Evolutionary conservation across 2,888 invertebrate genomes (phyloP).

Genomic region (Neoascia interrupta): DNA sequence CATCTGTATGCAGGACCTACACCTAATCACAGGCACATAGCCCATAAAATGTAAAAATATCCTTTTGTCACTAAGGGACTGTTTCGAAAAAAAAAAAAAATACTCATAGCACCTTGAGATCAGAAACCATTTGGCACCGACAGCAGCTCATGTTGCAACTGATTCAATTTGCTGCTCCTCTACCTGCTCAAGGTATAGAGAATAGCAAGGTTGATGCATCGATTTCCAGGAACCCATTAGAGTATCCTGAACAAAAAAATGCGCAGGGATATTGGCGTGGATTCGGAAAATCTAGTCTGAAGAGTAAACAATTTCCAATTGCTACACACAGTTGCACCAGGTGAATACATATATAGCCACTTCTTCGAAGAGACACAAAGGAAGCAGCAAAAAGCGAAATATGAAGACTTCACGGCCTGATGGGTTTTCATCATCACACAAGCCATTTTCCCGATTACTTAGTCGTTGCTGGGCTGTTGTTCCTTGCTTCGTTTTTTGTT

Average conservation of each 20-base stretch:
- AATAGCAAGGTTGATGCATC: slow-evolving; percentile 24
- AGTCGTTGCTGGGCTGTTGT: slow-evolving; percentile 24
- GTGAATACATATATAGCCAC: slow-evolving; percentile 24
- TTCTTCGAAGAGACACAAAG: slow-evolving; percentile 11
- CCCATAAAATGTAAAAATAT: slow-evolving; percentile 8
- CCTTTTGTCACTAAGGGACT: slow-evolving; percentile 44
- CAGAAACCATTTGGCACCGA: slow-evolving; percentile 27
- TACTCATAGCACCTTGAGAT: too few relatives aligned
- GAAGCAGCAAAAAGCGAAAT: slow-evolving; percentile 20
- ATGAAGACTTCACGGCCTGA: slow-evolving; percentile 62
- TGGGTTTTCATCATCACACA: slow-evolving; percentile 63
- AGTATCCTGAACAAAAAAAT: slow-evolving; percentile 8
- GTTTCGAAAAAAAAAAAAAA: too few relatives aligned
- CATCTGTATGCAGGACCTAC: slow-evolving; percentile 2
- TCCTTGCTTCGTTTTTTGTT: not conserved
- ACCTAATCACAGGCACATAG: not conserved
- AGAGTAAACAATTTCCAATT: not conserved
- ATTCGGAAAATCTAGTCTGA: slow-evolving; percentile 29
- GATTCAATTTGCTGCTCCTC: slow-evolving; percentile 26
- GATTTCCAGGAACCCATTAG: slow-evolving; percentile 42
- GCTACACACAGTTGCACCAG: not conserved
- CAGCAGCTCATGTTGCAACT: slow-evolving; percentile 26
- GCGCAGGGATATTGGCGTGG: not conserved
- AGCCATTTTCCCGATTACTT: slow-evolving; percentile 63
- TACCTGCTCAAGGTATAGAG: too few relatives aligned